phyloP scores from a whole-genome alignment of 2,797 vertebrate species.

The Lagodon rhomboides region DNA sequence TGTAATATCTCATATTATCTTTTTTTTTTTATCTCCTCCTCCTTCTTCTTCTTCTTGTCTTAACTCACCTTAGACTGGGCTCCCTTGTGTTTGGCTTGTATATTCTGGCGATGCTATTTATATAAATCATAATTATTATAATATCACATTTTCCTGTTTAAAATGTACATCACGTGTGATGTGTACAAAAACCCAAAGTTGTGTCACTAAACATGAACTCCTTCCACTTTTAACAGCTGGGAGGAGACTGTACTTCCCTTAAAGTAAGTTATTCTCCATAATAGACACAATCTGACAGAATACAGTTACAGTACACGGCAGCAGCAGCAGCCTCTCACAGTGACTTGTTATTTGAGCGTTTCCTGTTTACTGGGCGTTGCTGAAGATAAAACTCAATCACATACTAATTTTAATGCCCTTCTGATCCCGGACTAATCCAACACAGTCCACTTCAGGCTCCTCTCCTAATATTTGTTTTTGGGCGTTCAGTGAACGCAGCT shows the following conservation, averaged over 20 bases:
- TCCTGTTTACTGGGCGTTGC: constrained; percentile 64
- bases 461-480: fast-evolving
- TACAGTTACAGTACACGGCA: background rate
- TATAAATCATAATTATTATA: too few species aligned
- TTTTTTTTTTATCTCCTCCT: too few species aligned
- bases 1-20: too few species aligned
- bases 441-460: fast-evolving
- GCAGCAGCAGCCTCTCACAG: background rate
- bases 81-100: too few species aligned
- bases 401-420: background rate
- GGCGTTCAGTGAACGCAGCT: background rate
- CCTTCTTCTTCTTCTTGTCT: too few species aligned
- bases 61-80: too few species aligned
- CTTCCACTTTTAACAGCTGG: background rate
- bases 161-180: too few species aligned
- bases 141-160: too few species aligned
- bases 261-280: too few species aligned
- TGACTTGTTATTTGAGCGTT: constrained; percentile 9
- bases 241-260: background rate
- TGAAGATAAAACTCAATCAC: background rate
- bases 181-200: background rate
- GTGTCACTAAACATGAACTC: too few species aligned
- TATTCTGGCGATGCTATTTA: too few species aligned
- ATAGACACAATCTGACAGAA: background rate
- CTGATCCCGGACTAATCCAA: background rate